Evolutionary conservation across 2,888 invertebrate genomes (phyloP).

Genomic region (Drosophila colorata): DNA sequence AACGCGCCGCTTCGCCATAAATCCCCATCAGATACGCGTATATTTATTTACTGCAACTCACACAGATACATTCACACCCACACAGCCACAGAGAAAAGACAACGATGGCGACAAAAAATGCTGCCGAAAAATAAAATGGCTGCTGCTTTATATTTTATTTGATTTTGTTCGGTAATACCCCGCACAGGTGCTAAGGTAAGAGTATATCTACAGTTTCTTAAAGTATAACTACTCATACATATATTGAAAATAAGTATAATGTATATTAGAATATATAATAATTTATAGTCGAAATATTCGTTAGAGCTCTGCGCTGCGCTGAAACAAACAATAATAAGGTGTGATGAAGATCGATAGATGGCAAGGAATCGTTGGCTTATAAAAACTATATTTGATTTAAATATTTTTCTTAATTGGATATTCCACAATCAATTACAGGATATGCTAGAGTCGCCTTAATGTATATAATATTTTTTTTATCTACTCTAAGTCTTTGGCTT

Average conservation of each 20-base stretch:
- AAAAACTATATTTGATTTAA: no score
- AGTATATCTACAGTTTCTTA: not conserved
- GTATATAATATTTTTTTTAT: slow-evolving; percentile 3
- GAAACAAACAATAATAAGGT: not conserved
- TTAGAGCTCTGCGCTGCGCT: no score
- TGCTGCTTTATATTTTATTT: slow-evolving; percentile 70
- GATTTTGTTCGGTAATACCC: slow-evolving; percentile 47
- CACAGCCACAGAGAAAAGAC: slow-evolving; percentile 36
- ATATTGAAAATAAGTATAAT: no score
- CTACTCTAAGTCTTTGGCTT: slow-evolving; percentile 34
- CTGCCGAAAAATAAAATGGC: slow-evolving; percentile 78
- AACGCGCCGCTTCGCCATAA: slow-evolving; percentile 74
- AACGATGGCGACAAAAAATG: slow-evolving; percentile 76
- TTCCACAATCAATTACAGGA: slow-evolving; percentile 12
- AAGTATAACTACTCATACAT: no score
- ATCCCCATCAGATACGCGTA: slow-evolving; percentile 81
- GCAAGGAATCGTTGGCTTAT: no score
- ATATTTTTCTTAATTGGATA: not conserved
- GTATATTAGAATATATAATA: no score
- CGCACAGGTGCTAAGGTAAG: slow-evolving; percentile 37
- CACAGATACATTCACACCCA: slow-evolving; percentile 52
- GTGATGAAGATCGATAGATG: no score
- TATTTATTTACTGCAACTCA: slow-evolving; percentile 80
- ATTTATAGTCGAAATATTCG: not conserved
- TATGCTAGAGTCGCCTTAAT: slow-evolving; percentile 7